phyloP scores from a whole-genome alignment of 2,797 vertebrate species.

The Chelonia mydas region DNA sequence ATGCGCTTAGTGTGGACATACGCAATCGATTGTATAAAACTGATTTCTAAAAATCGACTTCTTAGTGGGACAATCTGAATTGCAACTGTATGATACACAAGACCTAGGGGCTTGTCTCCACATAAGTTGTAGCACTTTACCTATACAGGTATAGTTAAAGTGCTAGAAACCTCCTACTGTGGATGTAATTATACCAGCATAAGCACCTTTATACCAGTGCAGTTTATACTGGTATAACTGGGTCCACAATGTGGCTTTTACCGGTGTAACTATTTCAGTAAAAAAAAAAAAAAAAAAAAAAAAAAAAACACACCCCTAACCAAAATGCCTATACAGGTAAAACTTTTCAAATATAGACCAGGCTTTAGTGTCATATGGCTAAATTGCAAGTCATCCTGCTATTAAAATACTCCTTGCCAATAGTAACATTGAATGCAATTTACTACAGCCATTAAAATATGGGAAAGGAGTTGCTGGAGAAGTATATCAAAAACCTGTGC shows the following conservation, averaged over 20 bases:
- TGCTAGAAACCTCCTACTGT: not conserved
- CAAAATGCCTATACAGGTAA: not conserved
- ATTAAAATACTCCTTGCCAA: not conserved
- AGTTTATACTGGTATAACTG: not conserved
- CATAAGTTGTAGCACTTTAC: not conserved
- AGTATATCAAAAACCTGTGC: fast-evolving
- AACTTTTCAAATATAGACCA: not conserved
- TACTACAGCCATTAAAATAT: not conserved
- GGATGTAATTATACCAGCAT: not conserved
- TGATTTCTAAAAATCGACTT: too few species aligned
- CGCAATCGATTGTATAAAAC: too few species aligned
- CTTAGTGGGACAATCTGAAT: not conserved
- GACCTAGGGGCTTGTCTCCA: not conserved
- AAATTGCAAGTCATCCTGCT: not conserved
- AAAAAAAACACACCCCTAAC: not conserved
- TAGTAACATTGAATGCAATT: not conserved
- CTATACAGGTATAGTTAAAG: not conserved
- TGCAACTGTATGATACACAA: not conserved
- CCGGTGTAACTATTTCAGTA: not conserved
- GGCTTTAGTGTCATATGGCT: not conserved
- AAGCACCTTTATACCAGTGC: not conserved
- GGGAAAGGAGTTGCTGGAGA: not conserved
- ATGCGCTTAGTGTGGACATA: too few species aligned
- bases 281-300: too few species aligned
- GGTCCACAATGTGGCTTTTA: not conserved